Evolutionary conservation across 1,140 invertebrate genomes (phyloP).

Genomic region (Cylas formicarius): DNA sequence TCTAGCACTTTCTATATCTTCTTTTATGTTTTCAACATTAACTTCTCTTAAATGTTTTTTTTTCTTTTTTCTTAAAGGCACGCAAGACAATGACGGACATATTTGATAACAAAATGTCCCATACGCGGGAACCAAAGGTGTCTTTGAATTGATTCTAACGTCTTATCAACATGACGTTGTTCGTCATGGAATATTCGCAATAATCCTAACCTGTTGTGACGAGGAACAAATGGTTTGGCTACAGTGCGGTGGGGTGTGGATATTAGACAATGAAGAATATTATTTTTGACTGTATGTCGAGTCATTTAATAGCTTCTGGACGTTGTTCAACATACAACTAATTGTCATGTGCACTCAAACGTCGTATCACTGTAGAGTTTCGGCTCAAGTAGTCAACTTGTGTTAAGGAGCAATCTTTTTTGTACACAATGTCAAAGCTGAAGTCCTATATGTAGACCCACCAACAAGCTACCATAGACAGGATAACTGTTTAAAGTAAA

Average conservation of each 20-base stretch:
- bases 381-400: constrained; percentile 41
- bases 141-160: constrained; percentile 24
- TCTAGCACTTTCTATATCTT: no score
- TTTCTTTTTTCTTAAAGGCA: constrained; percentile 28
- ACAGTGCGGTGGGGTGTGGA: no score
- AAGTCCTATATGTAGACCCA: constrained; percentile 41
- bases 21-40: no score
- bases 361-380: constrained; percentile 18
- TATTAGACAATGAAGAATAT: no score
- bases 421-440: constrained; percentile 25
- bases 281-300: no score
- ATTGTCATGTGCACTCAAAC: constrained; percentile 15
- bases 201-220: constrained; percentile 26
- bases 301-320: no score
- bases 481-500: constrained; percentile 40
- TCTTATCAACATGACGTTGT: constrained; percentile 33
- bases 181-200: constrained; percentile 35
- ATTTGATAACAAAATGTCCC: constrained; percentile 30
- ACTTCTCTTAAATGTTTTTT: no score
- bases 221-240: constrained; percentile 22
- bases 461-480: constrained; percentile 37
- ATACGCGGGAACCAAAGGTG: constrained; percentile 32
- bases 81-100: constrained; percentile 26
- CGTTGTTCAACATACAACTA: constrained; percentile 28
- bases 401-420: constrained; percentile 28